Evolutionary conservation across 2,113 vertebrate species (phyloP).

Genomic region (Alligator sinensis): DNA sequence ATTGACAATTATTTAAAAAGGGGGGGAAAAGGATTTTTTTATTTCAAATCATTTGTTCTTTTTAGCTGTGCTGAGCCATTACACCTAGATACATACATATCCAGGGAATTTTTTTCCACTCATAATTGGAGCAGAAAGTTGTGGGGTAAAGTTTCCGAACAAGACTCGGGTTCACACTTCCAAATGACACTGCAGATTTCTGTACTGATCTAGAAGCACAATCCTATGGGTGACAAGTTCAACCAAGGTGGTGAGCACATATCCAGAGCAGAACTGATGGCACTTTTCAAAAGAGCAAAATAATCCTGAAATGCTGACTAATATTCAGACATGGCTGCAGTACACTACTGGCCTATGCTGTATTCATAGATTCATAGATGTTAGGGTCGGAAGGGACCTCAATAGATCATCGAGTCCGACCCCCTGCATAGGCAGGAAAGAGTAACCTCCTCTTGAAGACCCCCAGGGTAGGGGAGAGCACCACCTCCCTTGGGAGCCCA

Average conservation of each 20-base stretch:
- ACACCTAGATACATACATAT: fast-evolving
- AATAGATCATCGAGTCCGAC: too few species aligned
- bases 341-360: background rate
- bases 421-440: too few species aligned
- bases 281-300: background rate
- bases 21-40: background rate
- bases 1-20: background rate
- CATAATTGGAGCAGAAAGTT: background rate
- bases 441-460: too few species aligned
- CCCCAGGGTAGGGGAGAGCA: too few species aligned
- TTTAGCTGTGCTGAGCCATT: background rate
- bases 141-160: slow-evolving; percentile 25
- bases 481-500: too few species aligned
- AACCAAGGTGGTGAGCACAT: background rate
- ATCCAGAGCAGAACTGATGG: fast-evolving
- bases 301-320: background rate
- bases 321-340: background rate
- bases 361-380: fast-evolving
- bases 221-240: fast-evolving
- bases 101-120: background rate
- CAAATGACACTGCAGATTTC: background rate
- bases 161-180: background rate
- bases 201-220: fast-evolving
- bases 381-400: too few species aligned
- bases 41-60: background rate